phyloP scores from a whole-genome alignment of 2,113 vertebrate species.

The Osmerus mordax region DNA sequence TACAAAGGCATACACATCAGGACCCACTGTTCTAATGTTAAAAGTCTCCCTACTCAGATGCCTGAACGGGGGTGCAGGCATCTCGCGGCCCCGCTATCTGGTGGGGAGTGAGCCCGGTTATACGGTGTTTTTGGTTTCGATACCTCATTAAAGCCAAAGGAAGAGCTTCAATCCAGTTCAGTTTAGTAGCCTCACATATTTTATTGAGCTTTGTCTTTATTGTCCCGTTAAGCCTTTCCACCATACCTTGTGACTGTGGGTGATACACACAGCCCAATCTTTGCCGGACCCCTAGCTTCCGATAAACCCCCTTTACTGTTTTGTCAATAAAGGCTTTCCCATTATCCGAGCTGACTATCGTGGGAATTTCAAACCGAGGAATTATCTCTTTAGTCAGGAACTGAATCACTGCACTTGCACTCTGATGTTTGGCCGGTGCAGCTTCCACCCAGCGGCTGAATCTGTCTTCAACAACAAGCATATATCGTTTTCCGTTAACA shows the following conservation, averaged over 20 bases:
- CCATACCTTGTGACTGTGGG: constrained; percentile 7
- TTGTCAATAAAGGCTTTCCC: not conserved
- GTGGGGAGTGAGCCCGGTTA: not conserved
- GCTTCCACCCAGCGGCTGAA: constrained; percentile 17
- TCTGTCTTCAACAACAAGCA: not conserved
- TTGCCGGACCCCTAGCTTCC: not conserved
- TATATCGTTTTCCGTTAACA: not conserved
- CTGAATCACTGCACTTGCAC: not conserved
- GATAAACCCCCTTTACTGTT: too few relatives aligned
- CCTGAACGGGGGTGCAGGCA: not conserved
- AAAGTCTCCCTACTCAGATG: not conserved
- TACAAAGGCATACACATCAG: too few relatives aligned
- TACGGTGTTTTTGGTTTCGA: not conserved
- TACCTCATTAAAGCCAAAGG: constrained; percentile 4
- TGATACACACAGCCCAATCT: constrained; percentile 8
- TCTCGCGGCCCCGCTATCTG: not conserved
- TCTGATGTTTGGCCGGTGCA: not conserved
- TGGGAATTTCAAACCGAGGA: constrained; percentile 15
- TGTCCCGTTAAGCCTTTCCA: constrained; percentile 6
- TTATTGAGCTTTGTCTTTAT: not conserved
- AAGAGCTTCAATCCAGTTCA: constrained; percentile 5
- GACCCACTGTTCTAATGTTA: too few relatives aligned
- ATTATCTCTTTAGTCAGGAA: constrained; percentile 1
- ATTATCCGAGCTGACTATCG: constrained; percentile 6
- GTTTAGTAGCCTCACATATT: not conserved